Base-by-base conservation (phyloP, 2,797 vertebrate genomes). In the Gephyroberyx darwinii region DNA sequence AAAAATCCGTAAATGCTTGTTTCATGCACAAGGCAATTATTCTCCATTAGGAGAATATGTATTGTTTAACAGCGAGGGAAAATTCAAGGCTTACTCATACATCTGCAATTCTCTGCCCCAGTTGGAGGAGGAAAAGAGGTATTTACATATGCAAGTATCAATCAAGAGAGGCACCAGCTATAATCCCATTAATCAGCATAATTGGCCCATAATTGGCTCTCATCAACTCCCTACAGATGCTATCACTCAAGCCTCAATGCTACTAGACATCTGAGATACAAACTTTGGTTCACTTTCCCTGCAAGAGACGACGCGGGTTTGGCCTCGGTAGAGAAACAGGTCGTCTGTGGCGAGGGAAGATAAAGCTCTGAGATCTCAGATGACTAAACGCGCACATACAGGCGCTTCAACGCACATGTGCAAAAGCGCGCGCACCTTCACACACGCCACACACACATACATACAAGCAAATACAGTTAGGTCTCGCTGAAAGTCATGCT, bases 171-270 rank as follows among this genome's bases (percentile, higher is more conserved):
- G 75, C 77, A 22, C 58, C 50, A 71, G 75, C 83, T 71, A 67
- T 86, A 91, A 92, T 92, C 88, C 83, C 77, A 89, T 90, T 90
- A 90, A 91, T 92, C 90, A 85, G 77, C 66, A 73, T 91, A 91
- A 92, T 83, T 90, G 82, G 70, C 69, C 79, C 79, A 75, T 91
- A 89, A 93, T 90, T 90, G 80, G 70, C 81, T 77, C 85, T 86
- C 81, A 80, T 90, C 86, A 86, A 69, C 65, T 81, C 82, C 84
- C 86, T 59, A 48, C 88, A 89, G 90, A 91, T 83, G 86, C 63
- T 87, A 86, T 89, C 84, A 81, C 68, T 88, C 85, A 83, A 85
- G 78, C 53, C 53, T 86, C 78, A 74, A 68, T 51, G 17, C 78
- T 72, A 65, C 78, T 76, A 85, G 65, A 52, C 73, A 12, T 76